These are phyloP conservation scores for Lepisosteus osseus DNA, from an alignment of 2,113 vertebrate species.

Conservation along the genomic window DNA sequence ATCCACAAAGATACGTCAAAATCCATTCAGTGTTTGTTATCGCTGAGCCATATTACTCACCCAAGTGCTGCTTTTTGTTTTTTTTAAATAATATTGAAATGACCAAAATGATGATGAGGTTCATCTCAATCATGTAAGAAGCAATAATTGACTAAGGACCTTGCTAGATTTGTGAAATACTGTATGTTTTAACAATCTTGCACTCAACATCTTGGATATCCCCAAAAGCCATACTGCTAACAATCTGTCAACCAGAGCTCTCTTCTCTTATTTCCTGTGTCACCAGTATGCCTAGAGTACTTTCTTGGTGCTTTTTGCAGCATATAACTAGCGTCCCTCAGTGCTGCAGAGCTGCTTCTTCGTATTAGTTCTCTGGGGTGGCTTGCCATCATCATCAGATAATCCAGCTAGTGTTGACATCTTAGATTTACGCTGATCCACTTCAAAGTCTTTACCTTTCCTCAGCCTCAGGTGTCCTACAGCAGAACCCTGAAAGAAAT, in stretches of 20 bases:
- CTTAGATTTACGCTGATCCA: slow-evolving; percentile 54
- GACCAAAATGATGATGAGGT: no score
- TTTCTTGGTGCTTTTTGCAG: slow-evolving; percentile 57
- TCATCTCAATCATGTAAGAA: no score
- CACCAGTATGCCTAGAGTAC: slow-evolving; percentile 20
- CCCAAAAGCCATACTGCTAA: slow-evolving; percentile 48
- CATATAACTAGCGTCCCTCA: slow-evolving; percentile 41
- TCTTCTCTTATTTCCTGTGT: slow-evolving; percentile 2
- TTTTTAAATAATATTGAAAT: no score
- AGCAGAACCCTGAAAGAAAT: slow-evolving; percentile 19
- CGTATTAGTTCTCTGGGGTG: slow-evolving; percentile 33
- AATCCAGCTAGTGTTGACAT: slow-evolving; percentile 47
- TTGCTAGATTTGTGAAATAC: no score
- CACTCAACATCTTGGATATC: slow-evolving; percentile 47
- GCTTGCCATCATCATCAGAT: slow-evolving; percentile 45
- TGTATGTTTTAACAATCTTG: slow-evolving; percentile 36
- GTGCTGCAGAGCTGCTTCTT: slow-evolving; percentile 44
- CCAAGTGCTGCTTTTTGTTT: no score
- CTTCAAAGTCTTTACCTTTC: slow-evolving; percentile 50
- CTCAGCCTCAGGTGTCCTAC: slow-evolving; percentile 46
- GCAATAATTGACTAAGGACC: no score
- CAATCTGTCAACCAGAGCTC: slow-evolving; percentile 22
- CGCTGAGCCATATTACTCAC: no score
- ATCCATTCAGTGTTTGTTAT: no score
- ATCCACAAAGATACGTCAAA: no score